Evolutionary conservation across 2,113 vertebrate species (phyloP), one percentile per base, ranked within the genome.

Genomic region (Caloenas nicobarica): DNA sequence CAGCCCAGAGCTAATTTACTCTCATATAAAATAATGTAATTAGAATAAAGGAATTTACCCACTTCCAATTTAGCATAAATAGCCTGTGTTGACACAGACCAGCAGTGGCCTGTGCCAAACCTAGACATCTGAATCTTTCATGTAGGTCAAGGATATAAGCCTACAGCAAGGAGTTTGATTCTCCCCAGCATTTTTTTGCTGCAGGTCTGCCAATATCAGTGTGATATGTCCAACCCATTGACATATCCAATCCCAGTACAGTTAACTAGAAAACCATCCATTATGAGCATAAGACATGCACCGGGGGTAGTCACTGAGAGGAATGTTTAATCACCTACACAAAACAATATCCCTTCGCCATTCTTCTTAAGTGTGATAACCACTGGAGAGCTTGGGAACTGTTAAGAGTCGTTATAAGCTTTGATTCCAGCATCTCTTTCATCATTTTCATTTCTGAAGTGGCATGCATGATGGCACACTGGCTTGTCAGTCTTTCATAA

Each of bases 311-410:
- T 78, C 77, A 46, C 13, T 18, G n/a, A 77, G 83, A 64, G 1
- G 2, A 86, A 40, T 1, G 10, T 54, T 61, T 73, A 66, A 69
- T 38, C 69, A 54, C 28, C 9, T 25, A 10, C 36, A 78, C 46
- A 86, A 83, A 92, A 22, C n/a, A 22, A 7, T 57, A 70, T 58
- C 21, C 22, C 83, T 92, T 86, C 86, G 86, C 64, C 64, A 58
- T 92, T 95, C 91, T 73, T 91, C 60, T 58, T 2, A 44, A 40
- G 11, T 24, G 24, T 26, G 38, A 38, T 36, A 56, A 79, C 36
- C 18, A 8, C 44, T 2, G 1, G 33, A 68, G 82, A 48, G 61
- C 34, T 80, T 56, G n/a, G 66, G 33, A 61, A 65, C 7, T 19
- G 33, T 14, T 61, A 16, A 24, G 16, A 91, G 34, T 88, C 50